Evolutionary conservation across 2,113 vertebrate species (phyloP).

Genomic region (Pygoscelis adeliae): DNA sequence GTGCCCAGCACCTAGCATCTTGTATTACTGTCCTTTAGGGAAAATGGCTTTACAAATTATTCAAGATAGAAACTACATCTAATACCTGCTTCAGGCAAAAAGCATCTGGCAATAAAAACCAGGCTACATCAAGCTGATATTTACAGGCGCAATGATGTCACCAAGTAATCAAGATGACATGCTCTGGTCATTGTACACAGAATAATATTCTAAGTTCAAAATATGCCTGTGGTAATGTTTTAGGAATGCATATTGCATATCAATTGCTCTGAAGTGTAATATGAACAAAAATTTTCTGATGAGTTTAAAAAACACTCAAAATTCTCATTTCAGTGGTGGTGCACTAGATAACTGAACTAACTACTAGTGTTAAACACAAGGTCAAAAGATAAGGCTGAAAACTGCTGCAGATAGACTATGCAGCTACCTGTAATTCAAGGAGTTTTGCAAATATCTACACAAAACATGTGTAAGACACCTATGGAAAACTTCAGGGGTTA

Average conservation of each 20-base stretch:
- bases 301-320: not conserved
- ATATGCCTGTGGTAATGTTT: not conserved
- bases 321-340: not conserved
- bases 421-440: not conserved
- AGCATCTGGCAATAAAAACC: not conserved
- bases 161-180: not conserved
- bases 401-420: not conserved
- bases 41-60: not conserved
- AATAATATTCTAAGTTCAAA: not conserved
- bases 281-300: not conserved
- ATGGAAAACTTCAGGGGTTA: not conserved
- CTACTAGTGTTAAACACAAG: not conserved
- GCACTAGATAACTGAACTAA: not conserved
- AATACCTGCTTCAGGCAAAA: not conserved
- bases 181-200: not conserved
- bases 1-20: not conserved
- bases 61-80: not conserved
- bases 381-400: not conserved
- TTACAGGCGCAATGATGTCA: not conserved
- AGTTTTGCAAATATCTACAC: not conserved
- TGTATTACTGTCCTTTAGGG: not conserved
- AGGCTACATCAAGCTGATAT: not conserved
- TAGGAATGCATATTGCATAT: not conserved
- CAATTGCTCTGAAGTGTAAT: not conserved
- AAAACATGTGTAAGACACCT: rapidly evolving